Evolutionary conservation across 2,113 vertebrate genomes (phyloP).

Genomic region (Suncus etruscus): DNA sequence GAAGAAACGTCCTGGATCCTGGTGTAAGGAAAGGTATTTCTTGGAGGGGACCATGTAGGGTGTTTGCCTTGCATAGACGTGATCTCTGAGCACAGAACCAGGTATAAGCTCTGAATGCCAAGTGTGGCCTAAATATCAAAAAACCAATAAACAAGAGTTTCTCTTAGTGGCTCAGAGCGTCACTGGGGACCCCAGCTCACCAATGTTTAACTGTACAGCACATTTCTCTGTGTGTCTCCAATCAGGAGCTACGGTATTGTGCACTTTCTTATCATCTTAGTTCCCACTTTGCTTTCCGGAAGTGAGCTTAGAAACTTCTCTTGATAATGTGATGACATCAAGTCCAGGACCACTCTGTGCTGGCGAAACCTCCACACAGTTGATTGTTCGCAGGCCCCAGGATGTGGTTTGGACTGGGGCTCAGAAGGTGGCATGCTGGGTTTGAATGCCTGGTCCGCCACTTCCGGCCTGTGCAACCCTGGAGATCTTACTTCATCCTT

Average conservation of each 20-base stretch:
- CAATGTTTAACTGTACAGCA: no score
- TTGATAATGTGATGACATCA: neutral
- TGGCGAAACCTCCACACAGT: rapidly evolving
- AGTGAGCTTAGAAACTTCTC: neutral
- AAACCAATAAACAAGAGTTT: no score
- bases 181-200: neutral
- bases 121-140: no score
- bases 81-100: no score
- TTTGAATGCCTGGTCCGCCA: neutral
- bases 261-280: neutral
- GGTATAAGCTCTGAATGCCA: no score
- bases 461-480: neutral
- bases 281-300: neutral
- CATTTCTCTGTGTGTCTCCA: neutral
- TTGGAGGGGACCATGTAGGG: neutral
- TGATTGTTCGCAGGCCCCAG: neutral
- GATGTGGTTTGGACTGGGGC: neutral
- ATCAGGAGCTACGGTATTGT: rapidly evolving
- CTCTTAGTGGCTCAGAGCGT: no score
- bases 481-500: neutral
- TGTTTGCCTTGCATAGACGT: no score
- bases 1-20: neutral
- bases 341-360: neutral
- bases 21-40: neutral
- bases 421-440: neutral